Conservation (phyloP, 2,888 invertebrate species). For the Melinaea menophilus region DNA sequence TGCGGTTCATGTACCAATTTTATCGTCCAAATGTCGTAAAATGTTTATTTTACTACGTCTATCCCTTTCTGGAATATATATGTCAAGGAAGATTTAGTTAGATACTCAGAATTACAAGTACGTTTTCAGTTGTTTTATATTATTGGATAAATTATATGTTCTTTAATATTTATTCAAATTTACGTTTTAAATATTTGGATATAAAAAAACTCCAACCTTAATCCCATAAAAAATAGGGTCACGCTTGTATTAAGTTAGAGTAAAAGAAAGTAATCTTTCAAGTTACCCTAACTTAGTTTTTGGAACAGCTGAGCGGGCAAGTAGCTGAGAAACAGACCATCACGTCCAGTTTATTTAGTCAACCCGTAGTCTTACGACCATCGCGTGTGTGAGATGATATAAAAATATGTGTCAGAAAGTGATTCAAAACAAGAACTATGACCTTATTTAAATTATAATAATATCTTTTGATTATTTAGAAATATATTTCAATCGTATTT, state of each 20-base stretch:
- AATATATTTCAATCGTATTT: too few species aligned
- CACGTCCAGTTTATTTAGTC: constrained; percentile 34
- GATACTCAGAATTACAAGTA: constrained; percentile 2
- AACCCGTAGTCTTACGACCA: constrained; percentile 24
- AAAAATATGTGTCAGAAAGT: too few species aligned
- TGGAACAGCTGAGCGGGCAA: constrained; percentile 25
- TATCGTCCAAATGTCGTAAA: constrained; percentile 60
- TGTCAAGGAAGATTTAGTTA: constrained; percentile 6
- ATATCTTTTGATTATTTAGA: too few species aligned
- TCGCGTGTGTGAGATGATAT: constrained; percentile 9
- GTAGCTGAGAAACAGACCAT: constrained; percentile 30
- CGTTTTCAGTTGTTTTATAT: background rate
- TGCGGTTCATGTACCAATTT: constrained; percentile 70
- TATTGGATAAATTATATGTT: too few species aligned
- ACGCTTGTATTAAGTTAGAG: constrained; percentile 11
- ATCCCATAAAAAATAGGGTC: constrained; percentile 8
- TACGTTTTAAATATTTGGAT: too few species aligned
- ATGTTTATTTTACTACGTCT: constrained; percentile 65
- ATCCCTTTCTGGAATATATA: constrained; percentile 44
- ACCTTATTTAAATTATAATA: too few species aligned
- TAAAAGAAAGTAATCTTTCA: constrained; percentile 17
- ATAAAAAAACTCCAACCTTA: background rate
- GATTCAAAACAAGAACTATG: too few species aligned
- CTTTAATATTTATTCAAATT: too few species aligned
- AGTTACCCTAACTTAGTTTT: constrained; percentile 18